Percentiles rank a stretch among this genome's conserved stretches.
Evolutionary conservation across 2,797 vertebrate species (phyloP).

Genomic region (Chrysocyon brachyurus): DNA sequence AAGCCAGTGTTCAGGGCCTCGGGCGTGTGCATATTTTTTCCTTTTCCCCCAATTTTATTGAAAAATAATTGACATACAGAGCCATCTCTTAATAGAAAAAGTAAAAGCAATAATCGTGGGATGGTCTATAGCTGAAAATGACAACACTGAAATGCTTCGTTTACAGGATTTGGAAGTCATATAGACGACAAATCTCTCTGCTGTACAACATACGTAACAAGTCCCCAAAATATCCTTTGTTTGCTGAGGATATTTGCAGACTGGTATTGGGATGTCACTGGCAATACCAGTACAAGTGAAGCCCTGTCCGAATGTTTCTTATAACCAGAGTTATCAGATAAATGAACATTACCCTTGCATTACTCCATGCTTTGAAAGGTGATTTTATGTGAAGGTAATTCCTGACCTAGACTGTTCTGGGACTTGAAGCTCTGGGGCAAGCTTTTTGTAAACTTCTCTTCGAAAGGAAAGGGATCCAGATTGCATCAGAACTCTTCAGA

Average conservation of each 20-base stretch:
- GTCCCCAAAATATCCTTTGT: constrained; percentile 81
- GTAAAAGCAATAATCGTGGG: constrained; percentile 76
- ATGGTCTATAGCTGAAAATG: constrained; percentile 78
- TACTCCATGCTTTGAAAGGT: constrained; percentile 96
- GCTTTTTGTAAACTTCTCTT: constrained; percentile 69
- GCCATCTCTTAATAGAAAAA: constrained; percentile 64
- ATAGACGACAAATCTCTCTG: constrained; percentile 62
- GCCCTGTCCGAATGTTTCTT: constrained; percentile 91
- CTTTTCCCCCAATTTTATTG: not conserved
- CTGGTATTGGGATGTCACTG: constrained; percentile 18
- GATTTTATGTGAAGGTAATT: constrained; percentile 84
- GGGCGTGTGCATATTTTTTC: constrained; percentile 76
- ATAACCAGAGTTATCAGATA: constrained; percentile 93
- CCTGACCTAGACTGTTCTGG: constrained; percentile 66
- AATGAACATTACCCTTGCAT: constrained; percentile 94
- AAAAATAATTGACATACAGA: not conserved
- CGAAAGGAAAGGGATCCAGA: constrained; percentile 28
- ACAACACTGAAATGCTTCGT: constrained; percentile 48
- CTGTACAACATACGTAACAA: constrained; percentile 71
- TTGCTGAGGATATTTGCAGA: constrained; percentile 85
- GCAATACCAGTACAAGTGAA: constrained; percentile 93
- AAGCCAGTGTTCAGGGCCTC: constrained; percentile 88
- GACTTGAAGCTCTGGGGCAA: constrained; percentile 76
- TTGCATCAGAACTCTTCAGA: too few species aligned
- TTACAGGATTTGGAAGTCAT: constrained; percentile 65